phyloP scores from a whole-genome alignment of 2,113 vertebrate species.

The Copsychus sechellarum region DNA sequence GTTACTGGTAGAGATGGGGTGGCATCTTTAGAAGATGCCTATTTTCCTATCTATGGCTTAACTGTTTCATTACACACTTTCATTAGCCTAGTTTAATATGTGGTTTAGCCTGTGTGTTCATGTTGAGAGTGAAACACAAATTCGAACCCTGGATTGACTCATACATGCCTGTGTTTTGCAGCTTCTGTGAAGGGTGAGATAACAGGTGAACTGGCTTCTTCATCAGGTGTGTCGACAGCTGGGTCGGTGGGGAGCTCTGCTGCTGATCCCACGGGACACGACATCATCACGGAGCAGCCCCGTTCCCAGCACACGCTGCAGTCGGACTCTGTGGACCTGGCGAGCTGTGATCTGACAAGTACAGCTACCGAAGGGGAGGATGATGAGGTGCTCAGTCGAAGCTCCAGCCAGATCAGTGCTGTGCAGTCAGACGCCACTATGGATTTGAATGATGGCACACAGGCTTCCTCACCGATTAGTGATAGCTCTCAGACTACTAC shows the following conservation, averaged over 20 bases:
- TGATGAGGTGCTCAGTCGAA: constrained; percentile 86
- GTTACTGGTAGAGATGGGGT: neutral
- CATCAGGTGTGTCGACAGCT: constrained; percentile 74
- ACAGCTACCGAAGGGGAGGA: constrained; percentile 74
- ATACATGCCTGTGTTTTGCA: constrained; percentile 51
- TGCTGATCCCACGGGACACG: constrained; percentile 57
- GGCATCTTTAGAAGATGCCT: neutral
- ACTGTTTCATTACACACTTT: neutral
- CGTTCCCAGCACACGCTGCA: constrained; percentile 91
- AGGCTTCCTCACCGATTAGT: constrained; percentile 89
- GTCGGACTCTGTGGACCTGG: constrained; percentile 87
- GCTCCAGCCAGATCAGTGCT: constrained; percentile 86
- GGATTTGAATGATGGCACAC: constrained; percentile 79
- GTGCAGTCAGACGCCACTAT: constrained; percentile 80
- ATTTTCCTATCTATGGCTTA: neutral
- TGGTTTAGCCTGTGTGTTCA: neutral
- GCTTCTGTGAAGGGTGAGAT: constrained; percentile 81
- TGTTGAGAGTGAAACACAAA: neutral
- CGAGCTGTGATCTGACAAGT: constrained; percentile 80
- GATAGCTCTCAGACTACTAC: constrained; percentile 98
- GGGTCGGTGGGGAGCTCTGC: constrained; percentile 65
- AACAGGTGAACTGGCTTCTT: constrained; percentile 67
- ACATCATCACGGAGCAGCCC: constrained; percentile 96
- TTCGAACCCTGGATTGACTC: neutral
- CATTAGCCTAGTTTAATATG: neutral